Base-by-base conservation (phyloP, 1,140 invertebrate species). In the Bradynema listronoti region DNA sequence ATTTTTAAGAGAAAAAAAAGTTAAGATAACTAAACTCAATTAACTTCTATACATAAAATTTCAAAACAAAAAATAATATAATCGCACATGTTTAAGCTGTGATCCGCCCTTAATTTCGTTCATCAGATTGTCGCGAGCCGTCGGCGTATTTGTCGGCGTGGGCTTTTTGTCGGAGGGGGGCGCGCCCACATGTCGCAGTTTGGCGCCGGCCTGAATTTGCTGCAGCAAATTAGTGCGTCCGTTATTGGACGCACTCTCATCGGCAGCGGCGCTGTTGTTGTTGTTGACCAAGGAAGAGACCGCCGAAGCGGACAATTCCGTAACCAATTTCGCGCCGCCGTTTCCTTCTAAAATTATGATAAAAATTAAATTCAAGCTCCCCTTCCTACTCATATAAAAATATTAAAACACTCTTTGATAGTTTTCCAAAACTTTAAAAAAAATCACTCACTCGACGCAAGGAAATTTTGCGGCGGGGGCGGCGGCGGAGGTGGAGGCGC, bases 191-290 rank as follows among this genome's bases (percentile, higher is more conserved):
- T 68, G 65, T 32, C 43, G 47, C 7, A 66, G 36, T 14, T 69
- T 66, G 9, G 56, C 22, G 16, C 64, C 64, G 39, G 33, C 19
- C 62, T 66, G 64, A 19, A 66, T 66, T 46, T 67, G 53, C 34
- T 61, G 41, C 7, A 65, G 45, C n/a, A 65, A 34, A 51, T 68
- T 45, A 1, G 65, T 5, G 24, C 65, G 32, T 9, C 7, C 16
- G 32, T 43, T 22, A 41, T 5, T n/a, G 0, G 2, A 9, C 11
- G 24, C n/a, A 45, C 39, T 2, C n/a, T n/a, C 16, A 27, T n/a
- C 1, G 14, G 46, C n/a, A n/a, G n/a, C n/a, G n/a, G n/a, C n/a
- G n/a, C n/a, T n/a, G n/a, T n/a, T n/a, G n/a, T n/a, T n/a, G n/a
- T n/a, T n/a, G n/a, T n/a, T n/a, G n/a, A n/a, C n/a, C n/a, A n/a